Percentiles rank a stretch among this genome's conserved stretches.
Conservation (phyloP, 1,140 invertebrate species). For the Drosophila nigromelanica region DNA sequence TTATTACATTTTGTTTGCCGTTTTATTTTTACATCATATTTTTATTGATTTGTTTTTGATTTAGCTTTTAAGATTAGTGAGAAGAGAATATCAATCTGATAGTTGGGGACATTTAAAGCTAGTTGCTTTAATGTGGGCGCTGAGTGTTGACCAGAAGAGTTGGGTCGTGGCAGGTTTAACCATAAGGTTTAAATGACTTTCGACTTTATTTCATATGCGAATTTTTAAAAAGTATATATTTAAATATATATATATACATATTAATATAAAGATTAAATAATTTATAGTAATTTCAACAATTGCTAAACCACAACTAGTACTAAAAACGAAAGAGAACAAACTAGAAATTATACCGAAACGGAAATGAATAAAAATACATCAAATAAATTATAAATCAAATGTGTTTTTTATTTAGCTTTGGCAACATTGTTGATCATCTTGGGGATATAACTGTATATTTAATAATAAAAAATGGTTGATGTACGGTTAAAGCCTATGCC, state of each 20-base stretch:
- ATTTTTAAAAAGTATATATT: conserved; percentile 72
- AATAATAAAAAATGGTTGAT: too few relatives aligned
- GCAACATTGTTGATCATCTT: too few relatives aligned
- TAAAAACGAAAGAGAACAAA: conserved; percentile 81
- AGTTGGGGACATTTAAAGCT: conserved; percentile 23
- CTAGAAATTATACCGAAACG: conserved; percentile 84
- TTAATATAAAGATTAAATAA: conserved; percentile 76
- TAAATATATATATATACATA: conserved; percentile 54
- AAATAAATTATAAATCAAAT: conserved; percentile 59
- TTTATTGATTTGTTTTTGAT: conserved; percentile 62
- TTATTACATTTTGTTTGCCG: conserved; percentile 67
- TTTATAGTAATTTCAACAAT: conserved; percentile 81
- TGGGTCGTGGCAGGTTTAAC: conserved; percentile 30
- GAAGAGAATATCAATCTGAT: conserved; percentile 27
- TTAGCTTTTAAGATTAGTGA: conserved; percentile 56
- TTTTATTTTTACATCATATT: conserved; percentile 35
- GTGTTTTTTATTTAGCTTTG: neutral
- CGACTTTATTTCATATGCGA: conserved; percentile 77
- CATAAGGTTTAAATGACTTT: conserved; percentile 64
- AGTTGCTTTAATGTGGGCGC: conserved; percentile 21
- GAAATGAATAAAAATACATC: conserved; percentile 83
- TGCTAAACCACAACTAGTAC: conserved; percentile 79
- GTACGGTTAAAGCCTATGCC: too few relatives aligned
- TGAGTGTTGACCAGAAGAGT: conserved; percentile 16
- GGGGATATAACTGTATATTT: too few relatives aligned